phyloP scores from a whole-genome alignment of 2,888 invertebrate genomes.

The Drosophila neutralis region DNA sequence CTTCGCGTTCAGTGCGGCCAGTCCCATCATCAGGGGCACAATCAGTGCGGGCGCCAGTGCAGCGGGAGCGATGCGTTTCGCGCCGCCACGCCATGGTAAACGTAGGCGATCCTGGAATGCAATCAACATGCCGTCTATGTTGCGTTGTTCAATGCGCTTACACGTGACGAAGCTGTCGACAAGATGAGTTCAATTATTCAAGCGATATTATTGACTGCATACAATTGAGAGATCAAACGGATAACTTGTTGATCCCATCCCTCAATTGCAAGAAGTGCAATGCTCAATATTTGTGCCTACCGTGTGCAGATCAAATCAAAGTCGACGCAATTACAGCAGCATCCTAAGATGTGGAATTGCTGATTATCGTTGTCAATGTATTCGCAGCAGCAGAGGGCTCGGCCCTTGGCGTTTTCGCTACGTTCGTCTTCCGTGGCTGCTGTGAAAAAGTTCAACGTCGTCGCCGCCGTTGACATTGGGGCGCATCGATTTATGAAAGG shows the following conservation, averaged over 20 bases:
- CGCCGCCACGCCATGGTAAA: conserved; percentile 87
- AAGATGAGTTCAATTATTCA: not conserved
- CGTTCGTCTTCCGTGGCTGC: conserved; percentile 37
- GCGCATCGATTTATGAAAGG: conserved; percentile 45
- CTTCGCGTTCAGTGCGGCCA: conserved; percentile 85
- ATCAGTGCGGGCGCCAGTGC: conserved; percentile 85
- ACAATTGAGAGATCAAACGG: conserved; percentile 1
- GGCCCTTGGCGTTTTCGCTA: conserved; percentile 11
- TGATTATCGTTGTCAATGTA: conserved; percentile 86
- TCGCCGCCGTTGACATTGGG: conserved; percentile 20
- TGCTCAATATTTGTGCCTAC: conserved; percentile 73
- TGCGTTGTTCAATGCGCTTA: conserved; percentile 58
- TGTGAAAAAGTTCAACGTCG: conserved; percentile 37
- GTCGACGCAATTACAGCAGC: conserved; percentile 87
- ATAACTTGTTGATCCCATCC: not conserved
- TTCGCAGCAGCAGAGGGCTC: conserved; percentile 87
- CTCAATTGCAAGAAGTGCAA: not conserved
- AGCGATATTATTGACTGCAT: not conserved
- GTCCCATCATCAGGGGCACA: conserved; percentile 85
- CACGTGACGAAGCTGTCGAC: conserved; percentile 68
- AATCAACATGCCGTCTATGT: conserved; percentile 83
- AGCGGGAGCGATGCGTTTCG: conserved; percentile 86
- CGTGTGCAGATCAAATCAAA: conserved; percentile 86
- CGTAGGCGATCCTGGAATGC: conserved; percentile 86
- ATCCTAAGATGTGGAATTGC: conserved; percentile 86